Percentiles rank a stretch among this genome's conserved stretches.
Evolutionary conservation across 2,888 invertebrate species (phyloP).

Genomic region (Eupithecia abbreviata): DNA sequence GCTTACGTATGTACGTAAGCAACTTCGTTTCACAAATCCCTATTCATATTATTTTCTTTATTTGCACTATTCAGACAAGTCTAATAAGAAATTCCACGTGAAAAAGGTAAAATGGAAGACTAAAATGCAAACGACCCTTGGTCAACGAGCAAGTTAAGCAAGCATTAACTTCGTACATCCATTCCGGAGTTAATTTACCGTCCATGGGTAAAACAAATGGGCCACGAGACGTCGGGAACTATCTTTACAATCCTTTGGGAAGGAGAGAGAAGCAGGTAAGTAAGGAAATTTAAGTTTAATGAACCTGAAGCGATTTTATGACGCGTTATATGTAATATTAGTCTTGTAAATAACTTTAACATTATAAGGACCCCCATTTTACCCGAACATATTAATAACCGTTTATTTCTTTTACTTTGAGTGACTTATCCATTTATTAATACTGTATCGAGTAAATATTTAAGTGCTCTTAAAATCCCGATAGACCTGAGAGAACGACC

Average conservation of each 20-base stretch:
- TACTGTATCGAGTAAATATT: too few relatives aligned
- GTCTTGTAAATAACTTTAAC: too few relatives aligned
- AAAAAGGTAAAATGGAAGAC: constrained; percentile 34
- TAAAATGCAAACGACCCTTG: constrained; percentile 17
- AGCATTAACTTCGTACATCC: constrained; percentile 13
- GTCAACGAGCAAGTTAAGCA: constrained; percentile 16
- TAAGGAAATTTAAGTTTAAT: background rate
- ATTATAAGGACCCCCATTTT: too few relatives aligned
- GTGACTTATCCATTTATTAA: too few relatives aligned
- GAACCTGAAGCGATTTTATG: background rate
- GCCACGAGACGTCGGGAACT: constrained; percentile 30
- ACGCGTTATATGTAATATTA: too few relatives aligned
- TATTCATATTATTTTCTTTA: background rate
- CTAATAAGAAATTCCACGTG: constrained; percentile 50
- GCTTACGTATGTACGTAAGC: background rate
- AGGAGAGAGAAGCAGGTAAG: background rate
- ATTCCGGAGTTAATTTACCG: constrained; percentile 17
- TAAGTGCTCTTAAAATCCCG: too few relatives aligned
- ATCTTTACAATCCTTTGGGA: constrained; percentile 23
- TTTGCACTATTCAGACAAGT: background rate
- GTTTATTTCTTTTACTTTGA: too few relatives aligned
- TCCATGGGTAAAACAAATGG: constrained; percentile 32
- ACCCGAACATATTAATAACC: too few relatives aligned
- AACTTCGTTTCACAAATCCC: background rate
- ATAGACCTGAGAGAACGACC: too few relatives aligned